Percentiles rank a stretch among this genome's conserved stretches.
Conservation (phyloP, 2,113 vertebrate genomes). For the Siniperca chuatsi region DNA sequence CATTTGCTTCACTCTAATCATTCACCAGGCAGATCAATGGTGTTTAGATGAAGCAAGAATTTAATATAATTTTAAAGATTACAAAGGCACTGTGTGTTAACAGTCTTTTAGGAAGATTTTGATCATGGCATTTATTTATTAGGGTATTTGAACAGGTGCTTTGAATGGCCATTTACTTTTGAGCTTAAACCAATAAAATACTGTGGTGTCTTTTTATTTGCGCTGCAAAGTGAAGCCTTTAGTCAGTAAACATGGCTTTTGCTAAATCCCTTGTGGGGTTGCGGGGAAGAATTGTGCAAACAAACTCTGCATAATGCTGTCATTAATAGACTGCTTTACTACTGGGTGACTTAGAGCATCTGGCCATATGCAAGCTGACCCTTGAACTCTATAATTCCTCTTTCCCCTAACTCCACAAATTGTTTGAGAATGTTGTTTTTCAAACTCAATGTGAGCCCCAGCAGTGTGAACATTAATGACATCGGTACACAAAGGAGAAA, state of each 20-base stretch:
- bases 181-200: constrained; percentile 17
- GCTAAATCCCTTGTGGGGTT: constrained; percentile 30
- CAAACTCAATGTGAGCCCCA: background rate
- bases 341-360: constrained; percentile 2
- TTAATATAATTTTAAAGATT: constrained; percentile 1
- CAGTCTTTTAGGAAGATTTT: background rate
- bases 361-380: constrained; percentile 35
- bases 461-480: constrained; percentile 3
- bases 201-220: constrained; percentile 32
- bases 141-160: background rate
- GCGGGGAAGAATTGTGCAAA: constrained; percentile 42
- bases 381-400: constrained; percentile 42
- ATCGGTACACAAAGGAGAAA: background rate
- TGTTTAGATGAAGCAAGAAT: constrained; percentile 29
- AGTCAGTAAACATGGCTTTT: constrained; percentile 52
- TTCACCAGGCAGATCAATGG: constrained; percentile 30
- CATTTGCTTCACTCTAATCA: constrained; percentile 38
- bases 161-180: constrained; percentile 35
- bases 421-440: constrained; percentile 12
- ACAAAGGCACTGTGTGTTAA: constrained; percentile 21
- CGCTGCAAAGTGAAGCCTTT: constrained; percentile 47
- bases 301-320: constrained; percentile 32
- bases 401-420: constrained; percentile 7
- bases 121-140: background rate
- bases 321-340: constrained; percentile 30